These are phyloP conservation scores for Notarius lentiginosus DNA, from an alignment of 2,113 vertebrate genomes.

Conservation along the genomic window DNA sequence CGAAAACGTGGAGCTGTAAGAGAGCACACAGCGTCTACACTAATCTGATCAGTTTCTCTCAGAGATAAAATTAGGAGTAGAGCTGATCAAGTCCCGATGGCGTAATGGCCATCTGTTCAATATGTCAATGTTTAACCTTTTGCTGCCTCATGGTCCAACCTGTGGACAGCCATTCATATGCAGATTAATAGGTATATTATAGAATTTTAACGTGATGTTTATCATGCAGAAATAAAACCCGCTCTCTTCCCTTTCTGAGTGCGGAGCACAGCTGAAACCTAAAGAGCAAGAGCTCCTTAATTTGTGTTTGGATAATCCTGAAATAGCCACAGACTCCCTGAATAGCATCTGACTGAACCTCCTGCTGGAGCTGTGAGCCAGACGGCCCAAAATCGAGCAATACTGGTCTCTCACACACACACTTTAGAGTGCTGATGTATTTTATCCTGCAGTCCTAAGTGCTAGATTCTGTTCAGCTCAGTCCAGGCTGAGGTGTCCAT, in stretches of 20 bases:
- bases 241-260: background rate
- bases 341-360: background rate
- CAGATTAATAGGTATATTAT: background rate
- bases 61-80: background rate
- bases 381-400: background rate
- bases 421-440: background rate
- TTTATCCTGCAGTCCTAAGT: background rate
- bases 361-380: slow-evolving; percentile 9
- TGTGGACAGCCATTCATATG: background rate
- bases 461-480: background rate
- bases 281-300: background rate
- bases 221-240: background rate
- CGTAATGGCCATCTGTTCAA: background rate
- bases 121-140: background rate
- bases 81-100: background rate
- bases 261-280: background rate
- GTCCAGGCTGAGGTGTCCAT: background rate
- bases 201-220: background rate
- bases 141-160: background rate
- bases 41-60: background rate
- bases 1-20: background rate
- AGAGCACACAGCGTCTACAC: background rate
- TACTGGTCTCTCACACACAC: background rate
- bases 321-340: slow-evolving; percentile 25
- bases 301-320: background rate